phyloP scores from a whole-genome alignment of 1,140 invertebrate genomes.

The Bombus vancouverensis region DNA sequence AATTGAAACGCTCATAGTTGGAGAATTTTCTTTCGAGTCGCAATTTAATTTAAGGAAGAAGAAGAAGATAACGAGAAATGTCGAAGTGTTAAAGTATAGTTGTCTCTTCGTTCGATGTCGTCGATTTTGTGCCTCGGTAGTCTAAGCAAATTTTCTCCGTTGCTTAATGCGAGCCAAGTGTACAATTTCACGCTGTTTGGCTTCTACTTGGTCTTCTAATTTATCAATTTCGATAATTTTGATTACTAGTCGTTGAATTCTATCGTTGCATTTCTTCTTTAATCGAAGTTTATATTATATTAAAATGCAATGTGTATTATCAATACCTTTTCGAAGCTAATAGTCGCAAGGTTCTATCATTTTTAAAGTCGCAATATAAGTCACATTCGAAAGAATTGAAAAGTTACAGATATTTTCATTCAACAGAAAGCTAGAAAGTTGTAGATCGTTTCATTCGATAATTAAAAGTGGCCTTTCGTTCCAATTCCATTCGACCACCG shows the following conservation, averaged over 20 bases:
- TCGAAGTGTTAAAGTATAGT: background rate
- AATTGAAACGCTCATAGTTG: constrained; percentile 11
- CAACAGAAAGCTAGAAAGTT: too few relatives aligned
- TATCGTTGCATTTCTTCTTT: too few relatives aligned
- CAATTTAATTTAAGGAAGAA: constrained; percentile 23
- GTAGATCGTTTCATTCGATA: too few relatives aligned
- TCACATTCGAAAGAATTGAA: too few relatives aligned
- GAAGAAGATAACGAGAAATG: background rate
- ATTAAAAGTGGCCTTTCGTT: too few relatives aligned
- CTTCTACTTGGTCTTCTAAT: background rate
- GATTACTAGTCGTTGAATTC: background rate
- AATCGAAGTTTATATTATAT: too few relatives aligned
- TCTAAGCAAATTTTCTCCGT: constrained; percentile 13
- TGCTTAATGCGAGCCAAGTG: background rate
- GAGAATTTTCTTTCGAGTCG: background rate
- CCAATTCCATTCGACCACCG: background rate
- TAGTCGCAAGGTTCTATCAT: background rate
- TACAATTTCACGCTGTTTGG: background rate
- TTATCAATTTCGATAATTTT: background rate
- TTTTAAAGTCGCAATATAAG: background rate
- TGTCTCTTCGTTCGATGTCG: constrained; percentile 12
- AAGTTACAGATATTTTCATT: too few relatives aligned
- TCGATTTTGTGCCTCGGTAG: background rate
- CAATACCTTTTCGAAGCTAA: background rate
- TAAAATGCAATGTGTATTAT: background rate